Evolutionary conservation across 2,797 vertebrate genomes (phyloP), one percentile per base, ranked within the genome.

Genomic region (Carapus acus): DNA sequence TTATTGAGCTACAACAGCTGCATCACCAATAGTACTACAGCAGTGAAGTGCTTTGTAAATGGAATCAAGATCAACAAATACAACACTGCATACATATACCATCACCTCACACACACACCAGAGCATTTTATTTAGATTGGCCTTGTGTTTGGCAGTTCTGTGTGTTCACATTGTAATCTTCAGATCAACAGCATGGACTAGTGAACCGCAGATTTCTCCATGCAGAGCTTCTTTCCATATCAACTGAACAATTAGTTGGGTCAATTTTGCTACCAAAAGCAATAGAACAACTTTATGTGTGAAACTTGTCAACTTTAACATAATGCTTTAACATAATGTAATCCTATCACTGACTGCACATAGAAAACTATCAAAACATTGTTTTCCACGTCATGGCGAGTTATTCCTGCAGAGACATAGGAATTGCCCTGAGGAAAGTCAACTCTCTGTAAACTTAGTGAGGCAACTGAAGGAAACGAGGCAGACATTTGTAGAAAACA

Each of bases 1-100:
- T 85, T 83, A 85, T 77, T 83, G 61, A 76, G 61, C 22, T 61
- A 15, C 22, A 22, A 77, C 43, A 74, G 62, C 73, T 65, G 78
- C 65, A 55, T 62, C 39, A 76, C 41, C 47, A 62, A 33, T 38
- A 77, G 27, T 69, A 71, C 57, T 50, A 75, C 58, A 77, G 74
- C 69, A 62, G 67, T 62, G 75, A 8, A 64, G 47, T 23, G 62
- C 34, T 44, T 73, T 52, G 41, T 12, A 82, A 78, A 74, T 76
- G 77, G 77, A 77, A 78, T 38, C 72, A 71, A 71, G 54, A 65
- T 63, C 68, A 78, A 77, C 66, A 48, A 54, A 47, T 70, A 22
- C 18, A 73, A 69, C 60, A 78, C 58, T 68, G 43, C 34, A 31
- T 50, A 56, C 14, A 69, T 45, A 50, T 38, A 76, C 34, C 27